Percentiles rank a stretch among this genome's conserved stretches.
Conservation (phyloP, 2,888 invertebrate genomes). For the Orthosia gothica region DNA sequence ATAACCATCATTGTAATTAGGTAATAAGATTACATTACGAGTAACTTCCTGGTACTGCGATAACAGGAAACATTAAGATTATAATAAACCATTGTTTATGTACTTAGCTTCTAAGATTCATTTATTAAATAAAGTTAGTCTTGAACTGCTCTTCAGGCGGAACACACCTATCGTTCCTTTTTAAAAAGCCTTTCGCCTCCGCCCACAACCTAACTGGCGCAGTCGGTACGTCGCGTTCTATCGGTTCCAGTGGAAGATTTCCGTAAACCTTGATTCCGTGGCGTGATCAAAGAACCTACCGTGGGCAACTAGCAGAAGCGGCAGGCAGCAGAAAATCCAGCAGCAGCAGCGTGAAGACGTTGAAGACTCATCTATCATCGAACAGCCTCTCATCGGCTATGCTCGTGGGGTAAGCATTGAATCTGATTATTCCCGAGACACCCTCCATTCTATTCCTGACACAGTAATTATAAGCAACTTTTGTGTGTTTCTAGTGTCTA, state of each 20-base stretch:
- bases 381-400: conserved; percentile 9
- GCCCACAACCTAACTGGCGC: conserved; percentile 10
- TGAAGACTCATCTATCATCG: background rate
- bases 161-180: background rate
- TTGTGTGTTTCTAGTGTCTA: background rate
- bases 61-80: background rate
- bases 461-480: background rate
- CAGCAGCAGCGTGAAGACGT: background rate
- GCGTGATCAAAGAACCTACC: conserved; percentile 8
- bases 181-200: conserved; percentile 14
- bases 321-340: conserved; percentile 9
- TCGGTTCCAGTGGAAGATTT: conserved; percentile 12
- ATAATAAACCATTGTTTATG: background rate
- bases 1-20: background rate
- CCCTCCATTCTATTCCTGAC: background rate
- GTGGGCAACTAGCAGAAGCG: conserved; percentile 12
- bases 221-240: conserved; percentile 17
- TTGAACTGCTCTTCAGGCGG: background rate
- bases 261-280: conserved; percentile 10
- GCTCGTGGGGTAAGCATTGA: conserved; percentile 8
- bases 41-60: background rate
- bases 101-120: background rate
- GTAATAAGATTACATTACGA: background rate
- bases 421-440: conserved; percentile 15
- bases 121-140: background rate